Evolutionary conservation across 2,888 invertebrate species (phyloP).

Genomic region (Parasteatoda lunata): DNA sequence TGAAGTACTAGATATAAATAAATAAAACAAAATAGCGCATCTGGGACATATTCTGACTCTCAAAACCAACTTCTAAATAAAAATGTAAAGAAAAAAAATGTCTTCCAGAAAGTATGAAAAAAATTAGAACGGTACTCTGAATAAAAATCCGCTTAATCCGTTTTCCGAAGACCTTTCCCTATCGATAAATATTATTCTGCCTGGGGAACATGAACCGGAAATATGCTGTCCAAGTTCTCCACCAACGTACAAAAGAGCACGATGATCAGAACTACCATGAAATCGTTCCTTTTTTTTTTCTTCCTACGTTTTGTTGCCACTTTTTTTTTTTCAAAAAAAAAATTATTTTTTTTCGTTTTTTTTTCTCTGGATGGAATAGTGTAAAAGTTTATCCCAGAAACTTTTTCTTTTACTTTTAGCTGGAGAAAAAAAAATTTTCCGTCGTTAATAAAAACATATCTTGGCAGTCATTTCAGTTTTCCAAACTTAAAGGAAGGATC

Average conservation of each 20-base stretch:
- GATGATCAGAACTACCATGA: constrained; percentile 50
- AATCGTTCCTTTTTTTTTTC: constrained; percentile 32
- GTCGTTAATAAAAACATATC: neutral
- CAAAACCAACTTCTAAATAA: too few relatives aligned
- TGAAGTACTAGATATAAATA: too few relatives aligned
- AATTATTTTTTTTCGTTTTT: constrained; percentile 19
- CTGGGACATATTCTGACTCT: too few relatives aligned
- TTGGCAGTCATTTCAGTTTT: neutral
- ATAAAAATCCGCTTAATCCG: constrained; percentile 49
- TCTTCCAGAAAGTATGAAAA: constrained; percentile 5
- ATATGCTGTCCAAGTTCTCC: constrained; percentile 23
- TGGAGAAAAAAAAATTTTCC: constrained; percentile 1
- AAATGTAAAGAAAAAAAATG: too few relatives aligned
- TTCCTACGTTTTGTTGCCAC: neutral
- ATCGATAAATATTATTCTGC: constrained; percentile 60
- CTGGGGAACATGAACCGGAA: constrained; percentile 25
- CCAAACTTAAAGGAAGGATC: neutral
- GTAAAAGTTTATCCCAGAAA: neutral
- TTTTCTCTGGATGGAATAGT: constrained; percentile 11
- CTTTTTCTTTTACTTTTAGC: neutral
- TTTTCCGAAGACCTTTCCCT: neutral
- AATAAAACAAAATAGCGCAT: too few relatives aligned
- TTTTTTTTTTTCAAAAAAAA: constrained; percentile 1
- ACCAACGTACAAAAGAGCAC: constrained; percentile 38
- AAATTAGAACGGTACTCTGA: neutral